Evolutionary conservation across 2,888 invertebrate species (phyloP), one percentile per base, ranked within the genome.

Genomic region (Xestia c-nigrum): DNA sequence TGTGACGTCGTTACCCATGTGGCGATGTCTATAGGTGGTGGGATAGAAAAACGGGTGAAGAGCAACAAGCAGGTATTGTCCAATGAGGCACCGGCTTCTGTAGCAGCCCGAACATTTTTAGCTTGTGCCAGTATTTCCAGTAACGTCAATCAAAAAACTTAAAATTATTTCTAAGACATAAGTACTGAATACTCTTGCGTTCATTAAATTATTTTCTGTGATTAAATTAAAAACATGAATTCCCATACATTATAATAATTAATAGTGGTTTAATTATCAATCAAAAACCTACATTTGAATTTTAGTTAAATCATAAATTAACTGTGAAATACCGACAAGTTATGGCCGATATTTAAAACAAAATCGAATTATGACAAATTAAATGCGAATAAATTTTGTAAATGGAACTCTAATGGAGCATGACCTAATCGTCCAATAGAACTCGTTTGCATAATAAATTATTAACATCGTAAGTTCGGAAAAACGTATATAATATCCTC

Each of bases 61-160:
- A 94, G 96, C 96, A 96, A 96, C 96, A 96, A 96, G 96, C 94
- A 92, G 93, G 90, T 90, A 92, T 88, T 87, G 94, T 93, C 94
- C 94, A 92, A 91, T 88, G 95, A 90, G 95, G 92, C 92, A 91
- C 91, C 91, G 89, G 92, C 95, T 96, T 96, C 96, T 96, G 96
- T 96, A 92, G 94, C 93, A 94, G 94, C 94, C 94, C 95, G 94
- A 63, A 96, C 93, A 96, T 78, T 81, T 81, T 86, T 81, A 59
- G 19, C 57, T 24, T 14, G 38, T 47, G 10, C 1, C 12, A 47
- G 0, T 38, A 40, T 12, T 69, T n/a, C 5, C 21, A n/a, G 0
- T 16, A 16, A 59, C 31, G 14, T 57, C 31, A 31, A 31, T 31
- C 31, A 31, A 31, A 31, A 14, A 57, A n/a, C 55, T 3, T 55